Percentiles rank a stretch among this genome's conserved stretches.
Evolutionary conservation across 2,888 invertebrate species (phyloP).

Genomic region (Apantesis nais): DNA sequence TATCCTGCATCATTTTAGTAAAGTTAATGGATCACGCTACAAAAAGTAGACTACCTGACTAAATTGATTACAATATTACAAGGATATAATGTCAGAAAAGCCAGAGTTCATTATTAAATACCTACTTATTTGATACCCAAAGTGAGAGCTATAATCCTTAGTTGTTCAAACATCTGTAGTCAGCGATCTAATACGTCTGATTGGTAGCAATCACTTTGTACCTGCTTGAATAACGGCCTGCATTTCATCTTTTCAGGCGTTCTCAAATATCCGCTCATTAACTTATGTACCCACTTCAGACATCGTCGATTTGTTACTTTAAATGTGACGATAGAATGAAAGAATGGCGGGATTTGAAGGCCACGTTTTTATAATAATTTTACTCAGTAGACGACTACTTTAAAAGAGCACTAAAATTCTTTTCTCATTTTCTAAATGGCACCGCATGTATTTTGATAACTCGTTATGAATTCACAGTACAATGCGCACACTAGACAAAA

Average conservation of each 20-base stretch:
- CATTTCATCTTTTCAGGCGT: conserved; percentile 81
- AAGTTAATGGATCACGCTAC: not conserved
- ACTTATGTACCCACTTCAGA: conserved; percentile 80
- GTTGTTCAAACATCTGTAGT: conserved; percentile 56
- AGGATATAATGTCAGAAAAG: conserved; percentile 2
- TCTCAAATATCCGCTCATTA: conserved; percentile 82
- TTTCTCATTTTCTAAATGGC: not conserved
- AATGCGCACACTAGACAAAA: no score
- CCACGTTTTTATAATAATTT: conserved; percentile 3
- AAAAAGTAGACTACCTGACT: not conserved
- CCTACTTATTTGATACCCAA: conserved; percentile 36
- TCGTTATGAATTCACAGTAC: no score
- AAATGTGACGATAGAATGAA: conserved; percentile 71
- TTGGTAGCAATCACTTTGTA: conserved; percentile 59
- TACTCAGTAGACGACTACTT: not conserved
- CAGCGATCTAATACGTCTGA: conserved; percentile 55
- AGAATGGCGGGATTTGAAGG: conserved; percentile 6
- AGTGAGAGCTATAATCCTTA: conserved; percentile 25
- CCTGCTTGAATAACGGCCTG: conserved; percentile 73
- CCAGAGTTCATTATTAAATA: conserved; percentile 39
- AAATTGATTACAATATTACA: not conserved
- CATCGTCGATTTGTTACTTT: conserved; percentile 79
- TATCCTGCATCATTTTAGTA: not conserved
- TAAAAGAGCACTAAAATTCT: not conserved
- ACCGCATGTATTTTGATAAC: not conserved